Percentiles rank a stretch among this genome's conserved stretches.
phyloP scores from a whole-genome alignment of 1,140 invertebrate species.

The Drosophila parvula region DNA sequence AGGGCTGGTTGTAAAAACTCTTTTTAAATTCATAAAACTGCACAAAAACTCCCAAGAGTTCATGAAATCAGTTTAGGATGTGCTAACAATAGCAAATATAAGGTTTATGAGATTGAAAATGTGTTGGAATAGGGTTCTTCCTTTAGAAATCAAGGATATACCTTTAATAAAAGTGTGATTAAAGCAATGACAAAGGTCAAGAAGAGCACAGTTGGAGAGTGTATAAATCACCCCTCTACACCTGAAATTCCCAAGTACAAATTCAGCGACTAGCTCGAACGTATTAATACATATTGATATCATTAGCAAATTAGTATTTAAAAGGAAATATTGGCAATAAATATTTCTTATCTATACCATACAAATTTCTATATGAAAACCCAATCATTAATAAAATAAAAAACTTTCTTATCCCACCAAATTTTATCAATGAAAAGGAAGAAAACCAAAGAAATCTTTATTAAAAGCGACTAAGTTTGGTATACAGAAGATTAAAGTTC shows the following conservation, averaged over 20 bases:
- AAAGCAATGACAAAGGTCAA: neutral
- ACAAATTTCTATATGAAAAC: too few relatives aligned
- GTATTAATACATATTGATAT: too few relatives aligned
- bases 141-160: neutral
- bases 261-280: too few relatives aligned
- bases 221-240: too few relatives aligned
- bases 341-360: too few relatives aligned
- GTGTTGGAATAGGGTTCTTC: neutral
- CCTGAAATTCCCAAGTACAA: too few relatives aligned
- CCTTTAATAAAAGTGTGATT: neutral
- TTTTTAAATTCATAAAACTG: conserved; percentile 4
- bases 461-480: neutral
- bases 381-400: too few relatives aligned
- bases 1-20: neutral
- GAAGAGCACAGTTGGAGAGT: too few relatives aligned
- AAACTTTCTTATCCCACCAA: neutral
- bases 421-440: neutral
- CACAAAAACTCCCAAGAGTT: neutral
- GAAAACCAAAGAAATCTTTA: neutral
- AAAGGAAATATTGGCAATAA: too few relatives aligned
- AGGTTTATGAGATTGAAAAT: neutral
- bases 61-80: neutral
- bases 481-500: neutral
- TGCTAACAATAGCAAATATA: neutral
- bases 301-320: too few relatives aligned